Evolutionary conservation across 2,888 invertebrate genomes (phyloP).

Genomic region (Tiliacea citrago): DNA sequence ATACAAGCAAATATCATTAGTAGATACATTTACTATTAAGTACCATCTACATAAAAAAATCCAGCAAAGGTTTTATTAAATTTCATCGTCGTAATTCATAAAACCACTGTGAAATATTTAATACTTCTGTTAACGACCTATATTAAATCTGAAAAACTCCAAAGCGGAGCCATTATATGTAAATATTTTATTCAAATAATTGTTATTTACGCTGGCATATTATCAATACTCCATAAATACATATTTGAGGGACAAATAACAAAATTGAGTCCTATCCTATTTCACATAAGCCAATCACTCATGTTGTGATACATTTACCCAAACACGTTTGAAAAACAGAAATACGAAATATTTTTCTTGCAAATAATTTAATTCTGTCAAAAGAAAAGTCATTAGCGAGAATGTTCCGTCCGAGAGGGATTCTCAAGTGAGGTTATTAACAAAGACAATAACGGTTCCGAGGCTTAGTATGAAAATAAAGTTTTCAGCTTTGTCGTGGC

Average conservation of each 20-base stretch:
- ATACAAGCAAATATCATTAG: slow-evolving; percentile 21
- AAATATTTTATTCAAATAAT: slow-evolving; percentile 49
- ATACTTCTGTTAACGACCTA: slow-evolving; percentile 20
- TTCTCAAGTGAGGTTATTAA: slow-evolving; percentile 76
- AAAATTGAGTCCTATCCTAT: slow-evolving; percentile 30
- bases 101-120: slow-evolving; percentile 30
- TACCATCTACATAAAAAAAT: slow-evolving; percentile 14
- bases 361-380: slow-evolving; percentile 47
- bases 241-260: slow-evolving; percentile 40
- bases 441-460: slow-evolving; percentile 78
- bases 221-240: slow-evolving; percentile 32
- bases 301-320: slow-evolving; percentile 34
- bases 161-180: slow-evolving; percentile 24
- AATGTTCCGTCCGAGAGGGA: slow-evolving; percentile 61
- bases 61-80: slow-evolving; percentile 24
- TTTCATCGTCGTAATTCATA: slow-evolving; percentile 25
- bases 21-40: no score
- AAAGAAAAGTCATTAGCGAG: slow-evolving; percentile 62
- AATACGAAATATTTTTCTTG: slow-evolving; percentile 29
- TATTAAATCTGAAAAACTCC: slow-evolving; percentile 32
- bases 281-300: slow-evolving; percentile 35
- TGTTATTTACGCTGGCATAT: slow-evolving; percentile 38
- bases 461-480: slow-evolving; percentile 79
- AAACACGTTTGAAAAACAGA: slow-evolving; percentile 22
- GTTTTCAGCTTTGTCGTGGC: slow-evolving; percentile 76